phyloP scores from a whole-genome alignment of 2,888 invertebrate genomes.

The Oligia strigilis region DNA sequence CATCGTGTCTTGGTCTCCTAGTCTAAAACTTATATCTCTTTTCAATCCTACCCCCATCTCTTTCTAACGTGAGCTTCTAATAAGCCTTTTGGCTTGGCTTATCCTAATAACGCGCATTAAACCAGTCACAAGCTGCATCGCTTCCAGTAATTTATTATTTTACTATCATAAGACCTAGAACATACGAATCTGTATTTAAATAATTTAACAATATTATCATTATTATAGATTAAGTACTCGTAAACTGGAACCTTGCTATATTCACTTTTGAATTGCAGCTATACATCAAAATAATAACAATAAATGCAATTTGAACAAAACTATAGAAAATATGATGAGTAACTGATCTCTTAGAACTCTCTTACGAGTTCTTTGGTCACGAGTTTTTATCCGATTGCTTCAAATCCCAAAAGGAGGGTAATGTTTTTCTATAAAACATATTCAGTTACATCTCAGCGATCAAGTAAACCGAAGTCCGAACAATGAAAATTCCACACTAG shows the following conservation, averaged over 20 bases:
- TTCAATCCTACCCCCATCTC: neutral
- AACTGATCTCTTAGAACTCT: neutral
- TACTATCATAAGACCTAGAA: conserved; percentile 54
- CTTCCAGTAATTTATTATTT: conserved; percentile 20
- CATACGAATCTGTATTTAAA: conserved; percentile 44
- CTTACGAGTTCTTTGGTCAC: neutral
- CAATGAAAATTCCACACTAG: neutral
- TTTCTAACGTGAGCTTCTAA: conserved; percentile 10
- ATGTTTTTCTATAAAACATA: neutral
- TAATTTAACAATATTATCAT: conserved; percentile 43
- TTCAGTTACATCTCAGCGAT: neutral
- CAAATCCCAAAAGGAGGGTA: neutral
- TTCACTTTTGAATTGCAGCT: conserved; percentile 1
- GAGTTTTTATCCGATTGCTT: neutral
- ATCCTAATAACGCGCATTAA: neutral
- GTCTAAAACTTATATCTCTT: neutral
- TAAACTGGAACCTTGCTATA: conserved; percentile 46
- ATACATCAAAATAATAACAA: neutral
- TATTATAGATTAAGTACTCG: conserved; percentile 47
- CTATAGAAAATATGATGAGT: neutral
- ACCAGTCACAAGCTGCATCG: conserved; percentile 12
- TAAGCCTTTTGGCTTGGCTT: conserved; percentile 10
- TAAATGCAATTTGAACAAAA: neutral
- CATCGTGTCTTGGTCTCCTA: neutral
- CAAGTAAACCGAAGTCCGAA: neutral